Base-by-base conservation (phyloP, 2,797 vertebrate genomes). In the Lacerta agilis region DNA sequence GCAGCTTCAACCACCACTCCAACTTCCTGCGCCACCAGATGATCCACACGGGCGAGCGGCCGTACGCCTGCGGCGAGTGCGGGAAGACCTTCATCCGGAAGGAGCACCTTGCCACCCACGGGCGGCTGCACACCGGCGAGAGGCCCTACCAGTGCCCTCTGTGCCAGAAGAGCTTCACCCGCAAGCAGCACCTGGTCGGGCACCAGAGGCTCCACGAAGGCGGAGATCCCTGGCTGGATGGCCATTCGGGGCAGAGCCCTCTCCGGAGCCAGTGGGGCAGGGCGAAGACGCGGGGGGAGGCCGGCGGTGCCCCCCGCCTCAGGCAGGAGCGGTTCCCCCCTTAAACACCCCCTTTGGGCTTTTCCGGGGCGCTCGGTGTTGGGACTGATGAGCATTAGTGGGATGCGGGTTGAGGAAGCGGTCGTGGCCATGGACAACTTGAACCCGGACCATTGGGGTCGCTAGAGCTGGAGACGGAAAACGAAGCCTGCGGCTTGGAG, bases 21-120 rank as follows among this genome's bases (percentile, higher is more conserved):
- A 95, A 95, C 29, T 94, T 96, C 88, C 93, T 96, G 91, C 94
- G 95, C 75, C 95, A 96, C 90, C 95, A 96, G 88, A 96, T 96
- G 95, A 96, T 95, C 87, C 95, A 96, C 94, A 94, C 95, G 0
- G 95, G 95, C 13, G 95, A 96, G 93, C 91, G 95, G 82, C 95
- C 95, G 23, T 93, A 95, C 1, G 90, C 90, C 55, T 96, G 95
- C 0, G 84, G 86, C 0, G 87, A 92, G 66, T 96, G 95, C 11
- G 95, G 95, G 88, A 96, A 96, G 87, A 95, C 95, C 13, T 96
- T 95, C 91, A 96, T 94, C 87, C 95, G 95, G 76, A 96, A 96
- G 89, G 95, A 96, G 89, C 95, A 96, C 58, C 94, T 96, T n/a
- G 95, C 95, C 89, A 95, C 95, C 55, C 95, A 96, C 67, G 88